These are phyloP conservation scores for Odontamblyopus lacepedii DNA, from an alignment of 2,797 vertebrate genomes.

Conservation along the genomic window DNA sequence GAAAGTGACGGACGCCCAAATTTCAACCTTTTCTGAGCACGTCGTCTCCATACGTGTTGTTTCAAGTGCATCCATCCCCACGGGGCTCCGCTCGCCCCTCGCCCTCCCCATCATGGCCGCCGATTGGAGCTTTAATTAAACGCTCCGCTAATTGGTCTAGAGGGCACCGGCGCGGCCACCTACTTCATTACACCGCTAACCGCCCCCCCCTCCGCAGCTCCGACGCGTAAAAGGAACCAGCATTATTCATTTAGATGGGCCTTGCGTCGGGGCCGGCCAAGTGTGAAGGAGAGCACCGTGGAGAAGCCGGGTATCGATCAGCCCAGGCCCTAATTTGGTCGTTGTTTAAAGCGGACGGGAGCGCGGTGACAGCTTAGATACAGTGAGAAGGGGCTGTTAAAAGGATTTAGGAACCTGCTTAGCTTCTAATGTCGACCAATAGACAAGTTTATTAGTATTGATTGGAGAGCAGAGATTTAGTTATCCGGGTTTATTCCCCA, in stretches of 20 bases:
- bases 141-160: constrained; percentile 91
- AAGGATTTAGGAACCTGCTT: constrained; percentile 27
- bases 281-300: constrained; percentile 69
- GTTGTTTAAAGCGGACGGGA: constrained; percentile 40
- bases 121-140: constrained; percentile 86
- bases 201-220: constrained; percentile 57
- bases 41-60: not conserved
- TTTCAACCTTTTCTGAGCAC: not conserved
- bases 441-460: constrained; percentile 1
- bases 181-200: constrained; percentile 77
- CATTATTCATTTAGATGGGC: constrained; percentile 78
- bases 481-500: not conserved
- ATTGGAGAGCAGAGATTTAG: constrained; percentile 1
- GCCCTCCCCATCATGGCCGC: constrained; percentile 46
- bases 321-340: constrained; percentile 40
- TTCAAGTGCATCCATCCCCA: constrained; percentile 23
- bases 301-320: constrained; percentile 55
- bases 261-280: constrained; percentile 76
- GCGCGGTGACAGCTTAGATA: constrained; percentile 44
- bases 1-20: too few relatives aligned
- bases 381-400: constrained; percentile 24
- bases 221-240: constrained; percentile 71
- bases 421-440: not conserved
- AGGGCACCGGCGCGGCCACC: constrained; percentile 80
- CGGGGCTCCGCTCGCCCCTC: constrained; percentile 20